Conservation (phyloP, 1,140 invertebrate species). For the Formica exsecta region DNA sequence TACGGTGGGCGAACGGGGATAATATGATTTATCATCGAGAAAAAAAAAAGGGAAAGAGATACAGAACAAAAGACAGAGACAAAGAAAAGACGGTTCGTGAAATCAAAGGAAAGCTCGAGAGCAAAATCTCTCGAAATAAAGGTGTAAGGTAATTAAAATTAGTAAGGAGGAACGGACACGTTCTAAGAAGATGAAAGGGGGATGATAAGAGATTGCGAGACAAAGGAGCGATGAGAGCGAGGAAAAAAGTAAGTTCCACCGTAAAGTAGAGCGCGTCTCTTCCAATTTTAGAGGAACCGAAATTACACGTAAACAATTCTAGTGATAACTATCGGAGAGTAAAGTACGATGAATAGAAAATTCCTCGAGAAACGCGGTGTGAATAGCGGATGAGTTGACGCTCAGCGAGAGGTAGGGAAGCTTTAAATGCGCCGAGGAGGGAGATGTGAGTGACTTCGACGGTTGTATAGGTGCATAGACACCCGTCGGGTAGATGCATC, state of each 20-base stretch:
- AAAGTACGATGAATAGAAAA: not conserved
- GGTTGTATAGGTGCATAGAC: not conserved
- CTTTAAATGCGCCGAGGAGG: slow-evolving; percentile 65
- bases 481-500: slow-evolving; percentile 33
- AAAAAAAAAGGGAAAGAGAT: slow-evolving; percentile 16
- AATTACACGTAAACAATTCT: slow-evolving; percentile 29
- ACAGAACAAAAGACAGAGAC: slow-evolving; percentile 44
- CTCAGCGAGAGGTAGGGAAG: slow-evolving; percentile 66
- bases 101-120: slow-evolving; percentile 62
- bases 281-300: not conserved
- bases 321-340: not conserved
- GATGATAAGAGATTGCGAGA: slow-evolving; percentile 56
- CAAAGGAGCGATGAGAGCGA: not conserved
- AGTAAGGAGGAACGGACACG: slow-evolving; percentile 33
- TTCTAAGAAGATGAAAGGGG: slow-evolving; percentile 42
- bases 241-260: slow-evolving; percentile 26
- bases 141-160: slow-evolving; percentile 71
- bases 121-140: slow-evolving; percentile 63
- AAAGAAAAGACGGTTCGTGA: slow-evolving; percentile 57
- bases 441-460: slow-evolving; percentile 52
- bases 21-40: slow-evolving; percentile 59
- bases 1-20: slow-evolving; percentile 47
- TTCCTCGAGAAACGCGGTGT: not conserved
- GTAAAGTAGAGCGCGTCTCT: slow-evolving; percentile 2
- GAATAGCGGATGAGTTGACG: not conserved